phyloP scores from a whole-genome alignment of 2,888 invertebrate species.

The Apamea anceps region DNA sequence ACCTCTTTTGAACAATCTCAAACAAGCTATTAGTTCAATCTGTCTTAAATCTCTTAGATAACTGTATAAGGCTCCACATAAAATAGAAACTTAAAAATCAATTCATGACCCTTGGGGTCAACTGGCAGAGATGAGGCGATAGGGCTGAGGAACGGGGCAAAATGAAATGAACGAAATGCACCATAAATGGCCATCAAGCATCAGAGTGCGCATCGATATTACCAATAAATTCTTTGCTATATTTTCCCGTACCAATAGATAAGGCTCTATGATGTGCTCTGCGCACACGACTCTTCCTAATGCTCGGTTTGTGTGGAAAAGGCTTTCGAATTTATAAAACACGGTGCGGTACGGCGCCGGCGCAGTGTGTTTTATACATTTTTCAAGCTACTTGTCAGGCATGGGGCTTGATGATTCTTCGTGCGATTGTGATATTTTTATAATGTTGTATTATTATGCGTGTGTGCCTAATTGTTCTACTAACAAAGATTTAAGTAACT shows the following conservation, averaged over 20 bases:
- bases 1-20: conserved; percentile 45
- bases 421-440: not conserved
- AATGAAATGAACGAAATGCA: no score
- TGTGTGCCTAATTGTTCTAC: not conserved
- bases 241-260: conserved; percentile 85
- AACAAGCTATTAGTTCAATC: conserved; percentile 60
- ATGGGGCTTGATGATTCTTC: not conserved
- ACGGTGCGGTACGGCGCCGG: no score
- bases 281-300: conserved; percentile 76
- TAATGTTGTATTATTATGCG: not conserved
- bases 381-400: not conserved
- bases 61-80: conserved; percentile 66
- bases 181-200: conserved; percentile 84
- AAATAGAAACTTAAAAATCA: conserved; percentile 87
- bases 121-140: conserved; percentile 77
- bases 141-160: conserved; percentile 74
- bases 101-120: conserved; percentile 86
- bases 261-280: conserved; percentile 80
- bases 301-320: conserved; percentile 69
- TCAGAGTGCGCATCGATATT: conserved; percentile 83
- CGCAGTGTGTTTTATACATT: no score
- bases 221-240: conserved; percentile 87
- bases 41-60: conserved; percentile 51
- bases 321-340: conserved; percentile 51
- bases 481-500: not conserved